Percentiles rank a stretch among this genome's conserved stretches.
Evolutionary conservation across 2,888 invertebrate genomes (phyloP).

Genomic region (Drosophila borborema): DNA sequence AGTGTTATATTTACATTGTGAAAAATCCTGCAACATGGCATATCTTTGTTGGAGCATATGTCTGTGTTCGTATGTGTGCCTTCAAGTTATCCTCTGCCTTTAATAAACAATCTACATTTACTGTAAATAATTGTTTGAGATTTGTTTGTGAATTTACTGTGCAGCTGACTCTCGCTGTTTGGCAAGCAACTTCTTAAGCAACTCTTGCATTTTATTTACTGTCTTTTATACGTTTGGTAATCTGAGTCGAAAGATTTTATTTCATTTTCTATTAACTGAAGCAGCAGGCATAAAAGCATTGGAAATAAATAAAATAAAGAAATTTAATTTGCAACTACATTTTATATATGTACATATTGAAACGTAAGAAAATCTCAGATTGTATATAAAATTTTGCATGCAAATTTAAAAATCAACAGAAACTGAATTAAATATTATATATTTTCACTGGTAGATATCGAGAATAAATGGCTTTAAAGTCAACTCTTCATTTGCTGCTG

Average conservation of each 20-base stretch:
- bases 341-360: not conserved
- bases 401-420: not conserved
- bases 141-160: conserved; percentile 69
- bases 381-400: not conserved
- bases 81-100: conserved; percentile 58
- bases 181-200: not conserved
- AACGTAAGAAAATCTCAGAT: too few relatives aligned
- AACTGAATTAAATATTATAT: too few relatives aligned
- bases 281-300: conserved; percentile 16
- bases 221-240: conserved; percentile 21
- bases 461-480: not conserved
- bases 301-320: not conserved
- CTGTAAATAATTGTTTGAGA: conserved; percentile 77
- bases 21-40: conserved; percentile 14
- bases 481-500: conserved; percentile 10
- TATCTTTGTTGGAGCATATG: not conserved
- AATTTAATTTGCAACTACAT: too few relatives aligned
- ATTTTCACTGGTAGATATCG: too few relatives aligned
- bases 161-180: not conserved
- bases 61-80: conserved; percentile 5
- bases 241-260: conserved; percentile 17
- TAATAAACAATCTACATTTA: conserved; percentile 79
- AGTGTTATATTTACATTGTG: conserved; percentile 75
- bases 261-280: conserved; percentile 44
- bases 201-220: conserved; percentile 14